Evolutionary conservation across 2,888 invertebrate species (phyloP), one percentile per base, ranked within the genome.

Genomic region (Drosophila fungiperda): DNA sequence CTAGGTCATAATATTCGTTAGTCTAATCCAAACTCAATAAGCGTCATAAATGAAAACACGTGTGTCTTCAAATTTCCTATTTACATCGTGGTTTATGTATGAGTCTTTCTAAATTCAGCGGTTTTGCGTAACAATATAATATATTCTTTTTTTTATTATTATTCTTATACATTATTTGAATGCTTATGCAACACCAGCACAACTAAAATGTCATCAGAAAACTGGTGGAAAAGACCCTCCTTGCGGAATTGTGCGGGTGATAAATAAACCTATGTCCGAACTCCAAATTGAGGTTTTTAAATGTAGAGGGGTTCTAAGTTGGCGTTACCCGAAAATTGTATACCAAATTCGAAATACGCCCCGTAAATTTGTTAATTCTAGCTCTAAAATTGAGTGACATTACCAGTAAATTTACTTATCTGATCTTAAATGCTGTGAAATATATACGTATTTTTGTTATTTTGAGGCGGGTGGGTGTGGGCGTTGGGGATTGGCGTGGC

Each of bases 41-140:
- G 68, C 40, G 64, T 38, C 63, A 76, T 80, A 80, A 78, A 70
- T 48, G 26, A 35, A 9, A 53, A 57, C 17, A 61, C 15, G 6
- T 38, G 40, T 33, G 57, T 11, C 6, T 5, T 53, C 61, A 23
- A 42, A 67, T 48, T 52, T 23, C 38, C 26, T 2, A 15, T 45
- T 45, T 23, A 15, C 1, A 23, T 23, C 15, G 7, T 45, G 15
- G 23, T 8, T 45, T 23, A 23, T 0, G 15, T 1, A 20, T 45
- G 20, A 15, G 7, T 45, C 12, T 20, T 7, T 7, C 45, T 20
- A 42, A 15, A 15, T 15, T 36, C 6, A 42, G 7, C 6, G 15
- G 36, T 45, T 45, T 45, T 12, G 45, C 45, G 12, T 12, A 20
- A 20, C 7, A 29, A 29, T 29, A 29, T 29, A 29, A 1, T 29